Conservation (phyloP, 2,797 vertebrate species). For the Borostomias antarcticus region DNA sequence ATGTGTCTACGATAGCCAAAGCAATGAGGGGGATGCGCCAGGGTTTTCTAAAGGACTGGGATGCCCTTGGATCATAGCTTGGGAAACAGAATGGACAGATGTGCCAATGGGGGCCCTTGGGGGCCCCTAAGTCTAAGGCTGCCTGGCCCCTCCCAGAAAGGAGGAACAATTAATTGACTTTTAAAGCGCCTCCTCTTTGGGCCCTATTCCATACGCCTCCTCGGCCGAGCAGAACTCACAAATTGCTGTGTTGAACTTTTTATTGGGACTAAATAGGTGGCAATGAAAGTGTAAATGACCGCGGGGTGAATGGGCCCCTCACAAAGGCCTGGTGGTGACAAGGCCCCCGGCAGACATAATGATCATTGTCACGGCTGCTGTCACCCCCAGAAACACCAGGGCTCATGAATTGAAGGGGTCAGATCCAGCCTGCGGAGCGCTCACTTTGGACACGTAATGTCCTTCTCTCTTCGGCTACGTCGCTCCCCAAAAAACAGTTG, state of each 20-base stretch:
- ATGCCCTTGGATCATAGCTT: constrained; percentile 53
- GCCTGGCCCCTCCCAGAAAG: constrained; percentile 55
- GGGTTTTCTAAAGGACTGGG: constrained; percentile 53
- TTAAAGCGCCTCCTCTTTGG: constrained; percentile 73
- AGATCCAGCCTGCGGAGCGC: not conserved
- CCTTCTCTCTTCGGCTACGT: constrained; percentile 5
- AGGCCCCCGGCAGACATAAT: constrained; percentile 70
- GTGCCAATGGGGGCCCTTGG: not conserved
- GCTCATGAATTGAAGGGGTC: constrained; percentile 48
- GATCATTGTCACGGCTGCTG: constrained; percentile 71
- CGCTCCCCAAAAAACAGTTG: too few relatives aligned
- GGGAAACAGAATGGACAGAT: constrained; percentile 74
- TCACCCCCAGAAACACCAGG: constrained; percentile 62
- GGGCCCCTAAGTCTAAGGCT: constrained; percentile 45
- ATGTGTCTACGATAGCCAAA: constrained; percentile 61
- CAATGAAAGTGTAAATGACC: constrained; percentile 82
- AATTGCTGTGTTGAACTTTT: constrained; percentile 81
- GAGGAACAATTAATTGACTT: constrained; percentile 79
- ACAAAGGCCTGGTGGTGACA: constrained; percentile 70
- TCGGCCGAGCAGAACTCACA: constrained; percentile 78
- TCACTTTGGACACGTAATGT: not conserved
- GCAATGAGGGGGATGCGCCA: constrained; percentile 56
- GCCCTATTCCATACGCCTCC: constrained; percentile 66
- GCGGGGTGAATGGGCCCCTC: constrained; percentile 64
- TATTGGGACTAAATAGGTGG: constrained; percentile 77